Percentiles rank a stretch among this genome's conserved stretches.
phyloP scores from a whole-genome alignment of 2,888 invertebrate species.

The Pristionchus fissidentatus region DNA sequence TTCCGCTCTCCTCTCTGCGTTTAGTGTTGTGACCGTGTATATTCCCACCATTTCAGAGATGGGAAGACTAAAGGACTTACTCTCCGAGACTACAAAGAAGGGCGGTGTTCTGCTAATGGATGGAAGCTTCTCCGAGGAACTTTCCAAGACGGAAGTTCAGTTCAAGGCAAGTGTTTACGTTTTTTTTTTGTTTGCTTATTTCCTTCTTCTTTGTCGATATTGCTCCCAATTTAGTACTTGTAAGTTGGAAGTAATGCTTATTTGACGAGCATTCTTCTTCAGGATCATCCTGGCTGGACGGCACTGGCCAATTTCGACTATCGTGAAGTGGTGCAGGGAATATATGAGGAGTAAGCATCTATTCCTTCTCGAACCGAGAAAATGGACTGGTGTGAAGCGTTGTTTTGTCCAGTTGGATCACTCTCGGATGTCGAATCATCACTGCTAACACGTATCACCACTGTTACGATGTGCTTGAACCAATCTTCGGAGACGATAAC shows the following conservation, averaged over 20 bases:
- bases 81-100: not conserved
- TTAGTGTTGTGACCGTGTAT: too few relatives aligned
- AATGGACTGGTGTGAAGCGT: not conserved
- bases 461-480: not conserved
- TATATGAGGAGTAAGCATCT: not conserved
- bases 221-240: too few relatives aligned
- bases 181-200: not conserved
- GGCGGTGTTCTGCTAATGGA: not conserved
- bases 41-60: not conserved
- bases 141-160: not conserved
- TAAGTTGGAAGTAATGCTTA: not conserved
- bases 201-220: not conserved
- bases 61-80: not conserved
- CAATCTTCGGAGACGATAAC: not conserved
- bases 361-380: not conserved
- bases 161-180: not conserved
- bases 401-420: not conserved
- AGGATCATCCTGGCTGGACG: slow-evolving; percentile 29
- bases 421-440: slow-evolving; percentile 4
- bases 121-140: slow-evolving; percentile 14
- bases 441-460: slow-evolving; percentile 36
- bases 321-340: not conserved
- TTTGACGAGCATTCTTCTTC: not conserved
- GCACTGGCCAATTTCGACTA: slow-evolving; percentile 3
- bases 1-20: too few relatives aligned